Conservation (phyloP, 2,113 vertebrate species). For the Cavia aperea region DNA sequence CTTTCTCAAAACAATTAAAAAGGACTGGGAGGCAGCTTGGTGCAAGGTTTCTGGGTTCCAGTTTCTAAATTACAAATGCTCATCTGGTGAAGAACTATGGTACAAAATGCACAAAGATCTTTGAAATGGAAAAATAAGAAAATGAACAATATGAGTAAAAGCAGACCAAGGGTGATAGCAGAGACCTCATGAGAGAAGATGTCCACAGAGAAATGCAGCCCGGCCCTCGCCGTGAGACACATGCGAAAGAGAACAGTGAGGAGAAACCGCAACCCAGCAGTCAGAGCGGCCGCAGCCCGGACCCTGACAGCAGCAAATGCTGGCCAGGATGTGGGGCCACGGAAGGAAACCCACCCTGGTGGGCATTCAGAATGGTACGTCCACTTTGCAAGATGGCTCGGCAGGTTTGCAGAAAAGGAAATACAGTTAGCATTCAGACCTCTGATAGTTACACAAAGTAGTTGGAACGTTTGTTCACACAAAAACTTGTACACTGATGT, state of each 20-base stretch:
- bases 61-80: background rate
- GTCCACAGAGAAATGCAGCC: background rate
- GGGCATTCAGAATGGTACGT: background rate
- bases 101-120: background rate
- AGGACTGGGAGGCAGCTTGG: fast-evolving
- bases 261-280: background rate
- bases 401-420: background rate
- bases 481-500: background rate
- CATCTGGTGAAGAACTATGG: background rate
- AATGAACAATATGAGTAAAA: background rate
- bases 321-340: background rate
- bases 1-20: background rate
- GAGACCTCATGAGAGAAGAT: background rate
- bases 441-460: background rate
- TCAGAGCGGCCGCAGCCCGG: too few species aligned
- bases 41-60: background rate
- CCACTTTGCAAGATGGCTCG: background rate
- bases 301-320: background rate
- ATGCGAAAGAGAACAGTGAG: background rate
- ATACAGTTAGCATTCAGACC: background rate
- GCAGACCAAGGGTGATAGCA: background rate
- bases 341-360: too few species aligned
- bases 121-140: background rate
- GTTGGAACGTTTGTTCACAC: background rate
- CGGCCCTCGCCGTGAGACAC: background rate